Base-by-base conservation (phyloP, 2,113 vertebrate genomes). In the Oryzias woworae region DNA sequence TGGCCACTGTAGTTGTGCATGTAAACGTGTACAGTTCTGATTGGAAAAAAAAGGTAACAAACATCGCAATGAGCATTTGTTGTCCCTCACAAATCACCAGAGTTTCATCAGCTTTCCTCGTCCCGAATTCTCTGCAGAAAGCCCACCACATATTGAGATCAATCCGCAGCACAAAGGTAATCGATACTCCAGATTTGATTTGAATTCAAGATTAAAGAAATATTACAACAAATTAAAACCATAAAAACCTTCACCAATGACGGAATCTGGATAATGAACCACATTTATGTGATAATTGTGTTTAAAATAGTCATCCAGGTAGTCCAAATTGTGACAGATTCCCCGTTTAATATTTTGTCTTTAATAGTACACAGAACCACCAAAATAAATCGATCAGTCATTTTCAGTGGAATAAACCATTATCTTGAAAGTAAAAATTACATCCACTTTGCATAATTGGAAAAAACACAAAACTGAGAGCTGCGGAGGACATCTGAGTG, bases 111-210 rank as follows among this genome's bases (percentile, higher is more conserved):
- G 43, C 43, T 78, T 50, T 70, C 62, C 57, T 54, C 44, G 52
- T 43, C 13, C 51, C 47, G 24, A 31, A 71, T 65, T 70, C 69
- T 43, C 3, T 5, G 26, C 26, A 28, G 26, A 4, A 57, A 75
- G 58, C 31, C 68, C 62, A 66, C 78, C 79, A 81, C 82, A 78
- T 62, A 84, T 68, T 78, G 77, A 86, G 85, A 90, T 88, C 88
- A 87, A 83, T 85, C 81, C 59, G 77, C 16, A 61, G 50, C 80
- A 81, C 80, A 88, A 83, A 84, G 69, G 79, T 85, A 86, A 88
- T 90, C 86, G 82, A 87, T 88, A 71, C 67, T 49, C 82, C 26
- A 41, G 69, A 79, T 88, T 87, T 58, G 73, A 84, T 84, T 83
- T 80, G 71, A 80, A 69, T 53, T 0, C 65, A 31, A n/a, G 71